These are phyloP conservation scores for Craterocephalus amniculus DNA, from an alignment of 2,797 vertebrate species.

Conservation along the genomic window DNA sequence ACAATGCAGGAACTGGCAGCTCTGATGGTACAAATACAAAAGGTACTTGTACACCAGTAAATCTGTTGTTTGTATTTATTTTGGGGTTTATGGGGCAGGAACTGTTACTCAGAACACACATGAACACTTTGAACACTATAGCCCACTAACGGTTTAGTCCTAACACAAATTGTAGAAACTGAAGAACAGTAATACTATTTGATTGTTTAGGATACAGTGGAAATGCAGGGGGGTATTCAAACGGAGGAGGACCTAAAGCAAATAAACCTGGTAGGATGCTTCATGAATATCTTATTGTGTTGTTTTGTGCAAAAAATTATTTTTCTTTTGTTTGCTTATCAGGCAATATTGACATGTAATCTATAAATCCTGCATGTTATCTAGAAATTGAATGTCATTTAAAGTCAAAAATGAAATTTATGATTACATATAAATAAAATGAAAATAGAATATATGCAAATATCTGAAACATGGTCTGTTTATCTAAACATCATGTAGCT, in stretches of 20 bases:
- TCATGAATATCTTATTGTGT: not conserved
- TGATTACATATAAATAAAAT: not conserved
- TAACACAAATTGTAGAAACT: not conserved
- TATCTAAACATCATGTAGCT: slow-evolving; percentile 54
- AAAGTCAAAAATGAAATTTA: not conserved
- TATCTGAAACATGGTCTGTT: slow-evolving; percentile 8
- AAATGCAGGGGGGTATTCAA: slow-evolving; percentile 47
- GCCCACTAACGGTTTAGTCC: not conserved
- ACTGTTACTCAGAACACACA: slow-evolving; percentile 41
- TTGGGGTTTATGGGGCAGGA: slow-evolving; percentile 53
- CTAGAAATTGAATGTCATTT: not conserved
- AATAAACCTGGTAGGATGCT: slow-evolving; percentile 62
- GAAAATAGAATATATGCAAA: too few relatives aligned
- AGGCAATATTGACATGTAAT: not conserved
- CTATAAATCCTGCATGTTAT: not conserved
- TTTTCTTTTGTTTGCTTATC: not conserved
- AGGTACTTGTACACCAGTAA: slow-evolving; percentile 35
- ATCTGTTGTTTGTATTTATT: not conserved
- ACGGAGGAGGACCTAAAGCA: slow-evolving; percentile 54
- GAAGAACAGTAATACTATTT: not conserved
- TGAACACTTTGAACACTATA: slow-evolving; percentile 8
- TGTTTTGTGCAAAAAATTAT: not conserved
- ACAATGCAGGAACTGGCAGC: slow-evolving; percentile 40
- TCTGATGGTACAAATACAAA: slow-evolving; percentile 50
- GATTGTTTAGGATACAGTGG: slow-evolving; percentile 58